Percentiles rank a stretch among this genome's conserved stretches.
These are phyloP conservation scores for Danio kyathit DNA, from an alignment of 2,797 vertebrate genomes.

Conservation along the genomic window DNA sequence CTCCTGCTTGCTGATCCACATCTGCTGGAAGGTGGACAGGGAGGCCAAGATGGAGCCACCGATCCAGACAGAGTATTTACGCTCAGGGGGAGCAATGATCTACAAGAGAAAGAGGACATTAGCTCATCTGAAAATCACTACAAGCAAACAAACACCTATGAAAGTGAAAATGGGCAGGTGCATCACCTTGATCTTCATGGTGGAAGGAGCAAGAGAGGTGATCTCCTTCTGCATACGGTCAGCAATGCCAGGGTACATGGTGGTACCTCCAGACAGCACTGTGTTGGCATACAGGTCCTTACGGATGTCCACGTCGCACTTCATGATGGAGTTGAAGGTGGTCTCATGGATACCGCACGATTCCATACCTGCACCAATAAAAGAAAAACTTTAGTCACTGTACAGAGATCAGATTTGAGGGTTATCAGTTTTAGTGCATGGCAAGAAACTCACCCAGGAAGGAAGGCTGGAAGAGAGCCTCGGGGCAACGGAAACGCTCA, in stretches of 20 bases:
- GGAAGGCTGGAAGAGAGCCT: conserved; percentile 97
- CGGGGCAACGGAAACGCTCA: conserved; percentile 95
- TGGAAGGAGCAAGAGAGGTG: conserved; percentile 94
- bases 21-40: conserved; percentile 87
- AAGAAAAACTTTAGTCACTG: too few relatives aligned
- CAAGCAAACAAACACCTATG: not conserved
- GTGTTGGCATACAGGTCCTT: conserved; percentile 99
- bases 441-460: conserved; percentile 87
- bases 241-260: conserved; percentile 97
- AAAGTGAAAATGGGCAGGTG: accelerated
- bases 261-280: conserved; percentile 96
- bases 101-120: conserved; percentile 45
- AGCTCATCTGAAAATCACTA: not conserved
- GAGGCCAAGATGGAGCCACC: conserved; percentile 86
- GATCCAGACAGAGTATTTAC: conserved; percentile 86
- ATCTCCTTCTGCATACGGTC: conserved; percentile 99
- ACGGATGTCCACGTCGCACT: conserved; percentile 97
- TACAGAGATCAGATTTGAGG: too few relatives aligned
- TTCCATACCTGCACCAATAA: conserved; percentile 87
- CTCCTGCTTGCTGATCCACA: conserved; percentile 89
- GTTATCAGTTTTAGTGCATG: too few relatives aligned
- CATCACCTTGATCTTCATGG: conserved; percentile 98
- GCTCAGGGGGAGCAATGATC: conserved; percentile 86
- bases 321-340: conserved; percentile 99
- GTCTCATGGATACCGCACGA: conserved; percentile 98